These are phyloP conservation scores for Drosophila varians DNA, from an alignment of 1,140 invertebrate species.

Conservation along the genomic window DNA sequence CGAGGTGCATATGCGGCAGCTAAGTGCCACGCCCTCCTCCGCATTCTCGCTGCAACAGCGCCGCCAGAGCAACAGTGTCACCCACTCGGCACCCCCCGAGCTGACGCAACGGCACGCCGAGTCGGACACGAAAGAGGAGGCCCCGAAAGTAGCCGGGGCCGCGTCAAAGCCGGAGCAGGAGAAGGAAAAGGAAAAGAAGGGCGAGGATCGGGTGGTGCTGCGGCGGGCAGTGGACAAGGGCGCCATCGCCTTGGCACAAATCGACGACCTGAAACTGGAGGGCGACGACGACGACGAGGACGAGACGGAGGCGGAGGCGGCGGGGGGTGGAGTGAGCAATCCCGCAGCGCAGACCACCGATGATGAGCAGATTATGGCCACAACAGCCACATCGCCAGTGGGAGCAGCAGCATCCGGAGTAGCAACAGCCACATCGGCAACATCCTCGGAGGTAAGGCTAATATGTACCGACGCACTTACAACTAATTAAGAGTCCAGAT, in stretches of 20 bases:
- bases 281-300: constrained; percentile 48
- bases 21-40: constrained; percentile 67
- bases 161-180: neutral
- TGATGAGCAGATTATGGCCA: constrained; percentile 65
- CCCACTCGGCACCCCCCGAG: constrained; percentile 62
- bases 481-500: constrained; percentile 69
- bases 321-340: constrained; percentile 61
- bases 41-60: constrained; percentile 50
- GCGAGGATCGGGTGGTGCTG: constrained; percentile 54
- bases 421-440: constrained; percentile 9
- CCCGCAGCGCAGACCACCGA: constrained; percentile 67
- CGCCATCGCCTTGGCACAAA: constrained; percentile 70
- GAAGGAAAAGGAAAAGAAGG: constrained; percentile 2
- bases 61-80: constrained; percentile 52
- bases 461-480: constrained; percentile 60
- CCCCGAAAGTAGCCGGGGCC: neutral
- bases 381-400: constrained; percentile 12
- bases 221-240: constrained; percentile 53
- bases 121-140: constrained; percentile 31
- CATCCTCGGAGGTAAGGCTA: constrained; percentile 61
- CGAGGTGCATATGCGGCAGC: constrained; percentile 72
- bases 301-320: neutral
- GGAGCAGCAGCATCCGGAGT: constrained; percentile 25
- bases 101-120: constrained; percentile 34
- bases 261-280: constrained; percentile 66